Base-by-base conservation (phyloP, 2,797 vertebrate species). In the Decapterus maruadsi region DNA sequence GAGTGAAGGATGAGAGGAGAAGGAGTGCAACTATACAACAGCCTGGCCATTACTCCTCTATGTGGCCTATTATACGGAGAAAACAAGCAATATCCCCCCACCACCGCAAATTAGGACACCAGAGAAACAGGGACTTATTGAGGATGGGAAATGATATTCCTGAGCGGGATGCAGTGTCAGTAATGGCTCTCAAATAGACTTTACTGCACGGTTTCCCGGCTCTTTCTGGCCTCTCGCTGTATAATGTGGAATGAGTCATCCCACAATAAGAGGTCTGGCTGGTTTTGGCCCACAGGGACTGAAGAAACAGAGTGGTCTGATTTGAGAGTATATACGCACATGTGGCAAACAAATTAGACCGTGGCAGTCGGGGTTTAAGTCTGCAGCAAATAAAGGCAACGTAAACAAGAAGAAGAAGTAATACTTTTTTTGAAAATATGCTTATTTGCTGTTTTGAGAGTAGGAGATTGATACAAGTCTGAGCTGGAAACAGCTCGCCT, bases 51-150 rank as follows among this genome's bases (percentile, higher is more conserved):
- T 84, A 86, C 78, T 81, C 76, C 68, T 75, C 79, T 56, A 60
- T 65, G 53, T 17, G 80, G 80, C 79, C 90, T 78, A 84, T 91
- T 92, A 91, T 70, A 57, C 71, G 11, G 68, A 80, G 81, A 87
- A 91, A 93, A 90, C 88, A 91, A 86, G 80, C 86, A 83, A 88
- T 81, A 86, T 82, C 87, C 84, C 80, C 64, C 31, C 26, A 1
- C 55, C 71, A 65, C 67, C 71, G 56, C 86, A 89, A 90, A 90
- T 91, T 85, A 88, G 87, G 89, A 80, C 87, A 82, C 68, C 74
- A 36, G 84, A 89, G 86, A 69, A 81, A 59, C 46, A 5, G 61
- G 43, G 72, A 83, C 81, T 70, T 67, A 80, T 74, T 50, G 82
- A 79, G 70, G 72, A 78, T 64, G 61, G 77, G 81, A 81, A 63